Conservation (phyloP, 2,888 invertebrate genomes). For the Tiliacea aurago region DNA sequence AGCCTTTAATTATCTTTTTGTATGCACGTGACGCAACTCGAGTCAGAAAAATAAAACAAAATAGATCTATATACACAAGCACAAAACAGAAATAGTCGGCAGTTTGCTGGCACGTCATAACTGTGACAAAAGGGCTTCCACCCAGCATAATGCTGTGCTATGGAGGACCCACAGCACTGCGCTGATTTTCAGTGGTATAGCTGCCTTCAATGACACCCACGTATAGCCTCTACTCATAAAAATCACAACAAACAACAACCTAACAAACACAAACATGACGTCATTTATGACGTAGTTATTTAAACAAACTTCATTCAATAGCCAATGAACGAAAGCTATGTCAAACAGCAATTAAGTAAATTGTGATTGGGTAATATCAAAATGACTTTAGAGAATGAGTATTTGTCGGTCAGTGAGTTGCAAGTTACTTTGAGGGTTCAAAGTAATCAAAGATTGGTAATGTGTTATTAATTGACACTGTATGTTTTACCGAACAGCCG, state of each 20-base stretch:
- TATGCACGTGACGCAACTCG: too few relatives aligned
- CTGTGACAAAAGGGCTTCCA: too few relatives aligned
- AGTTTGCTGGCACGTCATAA: too few relatives aligned
- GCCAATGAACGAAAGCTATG: conserved; percentile 8
- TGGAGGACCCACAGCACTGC: too few relatives aligned
- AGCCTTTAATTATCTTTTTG: too few relatives aligned
- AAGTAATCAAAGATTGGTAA: conserved; percentile 41
- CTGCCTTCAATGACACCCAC: not conserved
- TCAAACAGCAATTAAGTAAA: conserved; percentile 37
- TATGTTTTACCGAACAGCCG: conserved; percentile 41
- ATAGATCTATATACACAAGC: too few relatives aligned
- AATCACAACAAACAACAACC: not conserved
- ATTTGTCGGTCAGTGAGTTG: conserved; percentile 46
- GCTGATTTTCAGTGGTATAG: not conserved
- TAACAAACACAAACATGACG: conserved; percentile 12
- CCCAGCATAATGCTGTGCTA: too few relatives aligned
- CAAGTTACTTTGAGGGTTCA: conserved; percentile 29
- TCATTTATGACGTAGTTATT: conserved; percentile 26
- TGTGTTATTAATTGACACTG: conserved; percentile 25
- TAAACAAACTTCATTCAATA: conserved; percentile 23
- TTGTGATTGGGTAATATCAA: conserved; percentile 31
- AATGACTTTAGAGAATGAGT: conserved; percentile 40
- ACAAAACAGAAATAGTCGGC: too few relatives aligned
- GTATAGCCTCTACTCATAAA: not conserved
- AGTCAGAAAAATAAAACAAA: too few relatives aligned